phyloP scores from a whole-genome alignment of 1,140 invertebrate genomes.

The Atta cephalotes region DNA sequence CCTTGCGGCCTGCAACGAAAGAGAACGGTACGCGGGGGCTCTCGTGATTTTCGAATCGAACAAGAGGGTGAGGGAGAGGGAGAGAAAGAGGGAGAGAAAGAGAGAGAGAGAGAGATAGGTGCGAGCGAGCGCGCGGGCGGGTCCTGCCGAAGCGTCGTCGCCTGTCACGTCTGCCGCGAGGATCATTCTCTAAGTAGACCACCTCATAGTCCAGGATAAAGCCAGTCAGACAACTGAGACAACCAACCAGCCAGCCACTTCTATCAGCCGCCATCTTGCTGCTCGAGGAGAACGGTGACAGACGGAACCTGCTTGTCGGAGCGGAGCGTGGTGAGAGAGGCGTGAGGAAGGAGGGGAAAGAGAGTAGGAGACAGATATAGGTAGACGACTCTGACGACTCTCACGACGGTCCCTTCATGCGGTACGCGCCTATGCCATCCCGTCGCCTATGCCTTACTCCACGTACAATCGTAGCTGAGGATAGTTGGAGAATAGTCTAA shows the following conservation, averaged over 20 bases:
- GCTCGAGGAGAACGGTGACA: slow-evolving; percentile 38
- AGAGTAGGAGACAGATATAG: slow-evolving; percentile 5
- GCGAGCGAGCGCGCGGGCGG: background rate
- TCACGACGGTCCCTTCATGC: slow-evolving; percentile 62
- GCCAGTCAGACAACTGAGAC: background rate
- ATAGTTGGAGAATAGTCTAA: slow-evolving; percentile 27
- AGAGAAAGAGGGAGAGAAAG: background rate
- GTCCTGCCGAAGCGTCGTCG: background rate
- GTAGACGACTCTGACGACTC: background rate
- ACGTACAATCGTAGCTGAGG: slow-evolving; percentile 37
- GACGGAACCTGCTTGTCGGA: slow-evolving; percentile 8
- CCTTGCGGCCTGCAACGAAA: background rate
- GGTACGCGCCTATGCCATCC: slow-evolving; percentile 62
- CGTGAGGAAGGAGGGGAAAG: background rate
- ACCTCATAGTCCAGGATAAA: background rate
- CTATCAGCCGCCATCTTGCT: slow-evolving; percentile 52
- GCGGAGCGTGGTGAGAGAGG: background rate
- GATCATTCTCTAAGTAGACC: background rate
- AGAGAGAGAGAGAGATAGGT: background rate
- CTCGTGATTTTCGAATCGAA: background rate
- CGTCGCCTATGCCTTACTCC: slow-evolving; percentile 41
- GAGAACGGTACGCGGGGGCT: slow-evolving; percentile 5
- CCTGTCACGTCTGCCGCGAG: background rate
- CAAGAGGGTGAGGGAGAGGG: background rate
- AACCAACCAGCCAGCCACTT: slow-evolving; percentile 22